Percentiles rank a stretch among this genome's conserved stretches.
Conservation (phyloP, 37 sponge, comb jelly and placozoan genomes). For the Agelas oroides region DNA sequence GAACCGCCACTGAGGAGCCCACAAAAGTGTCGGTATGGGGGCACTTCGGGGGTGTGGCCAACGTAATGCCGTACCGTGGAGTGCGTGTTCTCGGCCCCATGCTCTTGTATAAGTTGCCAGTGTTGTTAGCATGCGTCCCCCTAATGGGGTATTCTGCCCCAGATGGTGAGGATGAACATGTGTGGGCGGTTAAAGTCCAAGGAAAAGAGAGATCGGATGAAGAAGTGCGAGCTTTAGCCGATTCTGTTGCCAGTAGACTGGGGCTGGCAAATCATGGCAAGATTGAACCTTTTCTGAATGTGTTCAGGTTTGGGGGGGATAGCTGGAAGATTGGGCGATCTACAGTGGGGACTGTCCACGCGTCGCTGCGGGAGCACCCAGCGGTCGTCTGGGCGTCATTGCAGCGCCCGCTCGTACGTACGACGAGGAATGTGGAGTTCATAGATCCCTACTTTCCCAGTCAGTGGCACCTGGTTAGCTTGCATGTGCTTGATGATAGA, state of each 20-base stretch:
- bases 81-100: too few relatives aligned
- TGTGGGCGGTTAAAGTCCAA: too few relatives aligned
- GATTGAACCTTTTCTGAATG: constrained; percentile 10
- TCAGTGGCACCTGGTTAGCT: constrained; percentile 79
- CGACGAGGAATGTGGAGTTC: constrained; percentile 27
- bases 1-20: too few relatives aligned
- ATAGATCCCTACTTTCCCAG: constrained; percentile 54
- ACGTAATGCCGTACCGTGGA: too few relatives aligned
- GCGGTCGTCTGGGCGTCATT: constrained; percentile 20
- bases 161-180: too few relatives aligned
- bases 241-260: constrained; percentile 3
- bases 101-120: too few relatives aligned
- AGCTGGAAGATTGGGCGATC: not conserved
- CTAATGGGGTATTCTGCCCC: too few relatives aligned
- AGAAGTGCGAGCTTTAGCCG: not conserved
- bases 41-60: too few relatives aligned
- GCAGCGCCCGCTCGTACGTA: constrained; percentile 17
- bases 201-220: too few relatives aligned
- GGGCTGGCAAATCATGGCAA: constrained; percentile 16
- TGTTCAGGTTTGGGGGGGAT: not conserved
- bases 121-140: too few relatives aligned
- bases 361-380: constrained; percentile 17
- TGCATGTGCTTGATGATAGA: not conserved
- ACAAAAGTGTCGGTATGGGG: too few relatives aligned
- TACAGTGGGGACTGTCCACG: constrained; percentile 4